A percentile compares a stretch with the other conserved stretches of the same genome.
Evolutionary conservation across 2,113 vertebrate genomes (phyloP).

Genomic region (Antechinus stuartii): DNA sequence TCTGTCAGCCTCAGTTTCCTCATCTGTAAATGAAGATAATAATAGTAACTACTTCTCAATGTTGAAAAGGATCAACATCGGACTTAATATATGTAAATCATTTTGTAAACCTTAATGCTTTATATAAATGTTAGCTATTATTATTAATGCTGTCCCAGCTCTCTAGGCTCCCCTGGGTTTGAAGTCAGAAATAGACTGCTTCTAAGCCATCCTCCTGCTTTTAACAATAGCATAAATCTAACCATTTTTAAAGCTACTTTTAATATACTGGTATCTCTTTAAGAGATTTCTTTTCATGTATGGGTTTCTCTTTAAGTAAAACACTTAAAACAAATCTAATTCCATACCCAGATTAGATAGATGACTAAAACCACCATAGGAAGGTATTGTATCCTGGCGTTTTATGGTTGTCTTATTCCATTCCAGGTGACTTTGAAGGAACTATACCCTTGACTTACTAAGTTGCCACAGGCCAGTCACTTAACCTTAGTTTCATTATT

Average conservation of each 20-base stretch:
- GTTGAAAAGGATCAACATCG: neutral
- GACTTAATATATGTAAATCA: neutral
- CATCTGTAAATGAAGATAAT: neutral
- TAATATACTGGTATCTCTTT: neutral
- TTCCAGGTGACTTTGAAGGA: neutral
- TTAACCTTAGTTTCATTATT: slow-evolving; percentile 7
- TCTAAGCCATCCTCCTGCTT: neutral
- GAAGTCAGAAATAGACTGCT: neutral
- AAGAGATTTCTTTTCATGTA: neutral
- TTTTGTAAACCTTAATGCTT: neutral
- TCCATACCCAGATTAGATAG: neutral
- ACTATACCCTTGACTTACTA: neutral
- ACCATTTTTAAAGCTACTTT: neutral
- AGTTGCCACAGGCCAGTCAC: neutral
- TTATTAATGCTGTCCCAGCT: neutral
- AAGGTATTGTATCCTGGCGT: neutral
- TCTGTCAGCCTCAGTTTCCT: neutral
- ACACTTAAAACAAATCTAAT: neutral
- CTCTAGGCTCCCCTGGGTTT: neutral
- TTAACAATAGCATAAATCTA: neutral
- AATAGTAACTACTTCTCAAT: neutral
- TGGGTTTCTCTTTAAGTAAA: neutral
- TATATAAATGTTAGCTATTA: neutral
- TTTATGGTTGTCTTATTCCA: neutral
- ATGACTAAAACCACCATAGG: neutral